Evolutionary conservation across 2,113 vertebrate genomes (phyloP).

Genomic region (Cryptoleucopteryx plumbea): DNA sequence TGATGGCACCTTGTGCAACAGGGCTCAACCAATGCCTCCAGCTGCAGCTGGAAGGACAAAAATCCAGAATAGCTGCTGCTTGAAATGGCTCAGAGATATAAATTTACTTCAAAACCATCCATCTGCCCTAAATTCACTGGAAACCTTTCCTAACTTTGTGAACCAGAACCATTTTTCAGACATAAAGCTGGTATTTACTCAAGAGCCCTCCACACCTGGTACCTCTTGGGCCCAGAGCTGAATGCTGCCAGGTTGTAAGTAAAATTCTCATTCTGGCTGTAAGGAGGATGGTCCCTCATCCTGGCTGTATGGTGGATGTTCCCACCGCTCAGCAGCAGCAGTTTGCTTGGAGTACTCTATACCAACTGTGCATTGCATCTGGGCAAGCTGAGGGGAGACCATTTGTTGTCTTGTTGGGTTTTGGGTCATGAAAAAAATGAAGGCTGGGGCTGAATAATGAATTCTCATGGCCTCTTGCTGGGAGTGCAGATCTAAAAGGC

Average conservation of each 20-base stretch:
- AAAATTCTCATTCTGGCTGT: not conserved
- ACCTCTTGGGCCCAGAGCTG: not conserved
- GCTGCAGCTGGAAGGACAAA: not conserved
- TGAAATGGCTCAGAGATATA: not conserved
- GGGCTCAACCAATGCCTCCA: not conserved
- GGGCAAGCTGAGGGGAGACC: not conserved
- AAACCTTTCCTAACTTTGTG: not conserved
- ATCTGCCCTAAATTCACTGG: not conserved
- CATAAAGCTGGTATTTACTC: not conserved
- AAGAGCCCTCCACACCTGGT: not conserved
- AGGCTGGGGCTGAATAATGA: not conserved
- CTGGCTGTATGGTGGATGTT: not conserved
- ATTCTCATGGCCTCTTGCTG: not conserved
- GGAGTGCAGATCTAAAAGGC: not conserved
- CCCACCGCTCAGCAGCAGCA: not conserved
- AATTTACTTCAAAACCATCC: not conserved
- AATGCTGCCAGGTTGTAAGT: not conserved
- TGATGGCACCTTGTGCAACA: not conserved
- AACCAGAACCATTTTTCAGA: not conserved
- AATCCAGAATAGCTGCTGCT: not conserved
- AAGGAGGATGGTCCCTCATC: not conserved
- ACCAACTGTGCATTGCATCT: fast-evolving
- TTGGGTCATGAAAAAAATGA: not conserved
- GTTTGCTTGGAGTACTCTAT: not conserved
- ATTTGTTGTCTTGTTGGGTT: not conserved